phyloP scores from a whole-genome alignment of 2,797 vertebrate species.

The Buceros bicornis region DNA sequence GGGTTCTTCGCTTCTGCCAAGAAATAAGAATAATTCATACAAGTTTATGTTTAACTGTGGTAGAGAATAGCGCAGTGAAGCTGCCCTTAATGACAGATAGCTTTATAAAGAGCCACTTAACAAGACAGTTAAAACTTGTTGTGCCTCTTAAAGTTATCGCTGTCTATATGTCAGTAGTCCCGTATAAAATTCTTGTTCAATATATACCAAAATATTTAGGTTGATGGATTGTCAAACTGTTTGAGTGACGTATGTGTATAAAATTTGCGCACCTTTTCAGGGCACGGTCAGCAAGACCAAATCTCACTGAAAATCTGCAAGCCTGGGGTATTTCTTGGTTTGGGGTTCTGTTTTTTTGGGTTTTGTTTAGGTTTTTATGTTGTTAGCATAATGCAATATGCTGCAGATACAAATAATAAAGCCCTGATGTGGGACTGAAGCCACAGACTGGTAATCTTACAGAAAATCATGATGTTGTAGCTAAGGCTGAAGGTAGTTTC shows the following conservation, averaged over 20 bases:
- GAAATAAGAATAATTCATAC: slow-evolving; percentile 2
- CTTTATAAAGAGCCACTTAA: neutral
- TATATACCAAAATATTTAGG: neutral
- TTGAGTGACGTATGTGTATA: accelerated
- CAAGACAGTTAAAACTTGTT: neutral
- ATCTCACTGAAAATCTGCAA: neutral
- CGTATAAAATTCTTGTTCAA: neutral
- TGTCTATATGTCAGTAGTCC: neutral
- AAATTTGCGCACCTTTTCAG: neutral
- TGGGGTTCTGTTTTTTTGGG: neutral
- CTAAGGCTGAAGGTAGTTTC: neutral
- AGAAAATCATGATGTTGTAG: neutral
- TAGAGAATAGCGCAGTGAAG: neutral
- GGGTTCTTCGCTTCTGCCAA: slow-evolving; percentile 44
- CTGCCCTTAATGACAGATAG: neutral
- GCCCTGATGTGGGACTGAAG: neutral
- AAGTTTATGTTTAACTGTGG: neutral
- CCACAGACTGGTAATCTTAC: too few relatives aligned
- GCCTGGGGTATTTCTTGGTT: neutral
- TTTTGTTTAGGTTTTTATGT: neutral
- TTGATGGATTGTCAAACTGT: neutral
- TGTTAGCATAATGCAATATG: neutral
- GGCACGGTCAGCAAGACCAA: neutral
- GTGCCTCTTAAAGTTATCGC: neutral
- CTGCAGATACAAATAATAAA: neutral